A percentile compares a stretch with the other conserved stretches of the same genome.
These are phyloP conservation scores for Bilobella aurantiaca DNA, from an alignment of 1,140 invertebrate genomes.

Conservation along the genomic window DNA sequence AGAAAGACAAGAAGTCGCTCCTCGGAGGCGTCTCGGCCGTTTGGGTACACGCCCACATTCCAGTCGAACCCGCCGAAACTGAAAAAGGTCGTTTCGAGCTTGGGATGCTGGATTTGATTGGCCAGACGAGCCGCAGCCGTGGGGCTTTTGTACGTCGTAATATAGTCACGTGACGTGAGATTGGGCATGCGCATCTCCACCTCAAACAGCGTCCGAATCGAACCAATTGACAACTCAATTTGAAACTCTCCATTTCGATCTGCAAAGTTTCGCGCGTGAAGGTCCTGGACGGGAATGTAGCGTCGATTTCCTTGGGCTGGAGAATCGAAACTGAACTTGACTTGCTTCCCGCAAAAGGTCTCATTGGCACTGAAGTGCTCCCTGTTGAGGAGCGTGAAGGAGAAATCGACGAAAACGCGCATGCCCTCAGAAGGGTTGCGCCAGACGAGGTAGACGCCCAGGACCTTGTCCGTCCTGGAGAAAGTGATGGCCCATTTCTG, in stretches of 20 bases:
- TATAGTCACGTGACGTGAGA: constrained; percentile 37
- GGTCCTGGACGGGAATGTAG: constrained; percentile 66
- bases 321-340: constrained; percentile 62
- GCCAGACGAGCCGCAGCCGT: too few relatives aligned
- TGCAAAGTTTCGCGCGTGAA: constrained; percentile 57
- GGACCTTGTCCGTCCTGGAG: constrained; percentile 62
- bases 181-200: constrained; percentile 54
- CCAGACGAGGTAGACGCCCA: constrained; percentile 73
- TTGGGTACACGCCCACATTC: constrained; percentile 63
- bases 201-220: constrained; percentile 64
- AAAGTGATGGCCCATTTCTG: constrained; percentile 81
- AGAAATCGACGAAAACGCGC: constrained; percentile 69
- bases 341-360: constrained; percentile 65
- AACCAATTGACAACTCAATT: constrained; percentile 65
- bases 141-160: constrained; percentile 21
- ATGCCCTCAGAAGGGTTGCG: constrained; percentile 60
- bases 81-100: constrained; percentile 61
- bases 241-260: constrained; percentile 75
- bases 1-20: constrained; percentile 52
- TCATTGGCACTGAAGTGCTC: constrained; percentile 79
- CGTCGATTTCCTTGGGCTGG: constrained; percentile 62
- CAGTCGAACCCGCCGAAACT: constrained; percentile 72
- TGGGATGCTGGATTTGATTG: constrained; percentile 37
- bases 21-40: constrained; percentile 46
- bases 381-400: constrained; percentile 70